Base-by-base conservation (phyloP, 1,140 invertebrate species). In the Homarus americanus region DNA sequence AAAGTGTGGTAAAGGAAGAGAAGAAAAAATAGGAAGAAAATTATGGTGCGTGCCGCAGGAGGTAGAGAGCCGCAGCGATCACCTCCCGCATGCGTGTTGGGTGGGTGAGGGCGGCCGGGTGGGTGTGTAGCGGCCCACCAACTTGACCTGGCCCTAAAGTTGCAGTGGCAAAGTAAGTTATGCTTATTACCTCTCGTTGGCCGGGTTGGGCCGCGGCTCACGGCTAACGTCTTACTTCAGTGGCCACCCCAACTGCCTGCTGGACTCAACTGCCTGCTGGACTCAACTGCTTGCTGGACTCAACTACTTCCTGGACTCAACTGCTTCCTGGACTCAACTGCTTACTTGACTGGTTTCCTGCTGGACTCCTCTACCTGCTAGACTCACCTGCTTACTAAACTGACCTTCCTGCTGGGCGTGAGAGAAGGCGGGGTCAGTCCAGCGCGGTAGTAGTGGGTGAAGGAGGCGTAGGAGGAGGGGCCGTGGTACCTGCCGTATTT, bases 141-240 rank as follows among this genome's bases (percentile, higher is more conserved):
- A 20, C 58, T 20, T 63, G 20, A 63, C 58, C 58, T 20, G 20
- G 58, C 4, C 58, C 58, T 63, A 20, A 63, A 63, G 12, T 63
- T 63, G 58, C 58, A 63, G 3, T 63, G 58, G 58, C 58, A 63
- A 63, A 63, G 58, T 20, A 49, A 49, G 44, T 49, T 20, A 63
- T 63, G 58, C 58, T 63, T 63, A 63, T 63, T 63, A 63, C 58
- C 58, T 63, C 58, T 63, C 58, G 58, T 63, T 63, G 20, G 58
- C 24, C 15, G 4, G 5, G 15, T 24, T 17, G 58, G 20, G 15
- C 15, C 4, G 20, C 58, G 4, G 4, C 24, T 63, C 24, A 12
- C 24, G 58, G 2, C 7, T 69, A 1, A 4, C 63, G 63, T 69
- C n/a, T 69, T 63, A 24, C 58, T 63, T 15, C 7, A 49, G 44